Percentiles rank a stretch among this genome's conserved stretches.
Conservation (phyloP, 37 sponge, comb jelly and placozoan species). For the Oscarella lobularis region DNA sequence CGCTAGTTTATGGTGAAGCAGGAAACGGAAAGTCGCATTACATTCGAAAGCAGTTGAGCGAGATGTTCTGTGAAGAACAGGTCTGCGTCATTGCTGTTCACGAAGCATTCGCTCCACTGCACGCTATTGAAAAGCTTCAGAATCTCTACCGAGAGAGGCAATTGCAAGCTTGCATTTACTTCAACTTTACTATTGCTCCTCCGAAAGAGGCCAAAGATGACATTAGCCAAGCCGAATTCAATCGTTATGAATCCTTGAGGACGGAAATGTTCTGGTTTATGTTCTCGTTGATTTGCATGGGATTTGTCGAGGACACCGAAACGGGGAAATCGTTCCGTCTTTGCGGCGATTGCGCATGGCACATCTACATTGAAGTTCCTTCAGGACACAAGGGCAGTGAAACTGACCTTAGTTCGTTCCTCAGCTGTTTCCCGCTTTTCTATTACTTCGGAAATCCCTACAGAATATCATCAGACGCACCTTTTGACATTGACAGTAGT, state of each 20-base stretch:
- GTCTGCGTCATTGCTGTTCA: conserved; percentile 32
- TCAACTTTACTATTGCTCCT: conserved; percentile 64
- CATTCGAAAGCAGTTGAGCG: conserved; percentile 26
- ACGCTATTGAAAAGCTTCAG: conserved; percentile 32
- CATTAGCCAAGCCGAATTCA: not conserved
- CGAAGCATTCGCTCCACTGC: conserved; percentile 45
- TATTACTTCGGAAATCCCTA: not conserved
- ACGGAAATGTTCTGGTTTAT: conserved; percentile 74
- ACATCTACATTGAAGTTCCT: conserved; percentile 11
- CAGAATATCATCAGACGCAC: not conserved
- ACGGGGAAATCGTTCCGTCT: not conserved
- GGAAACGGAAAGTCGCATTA: conserved; percentile 68
- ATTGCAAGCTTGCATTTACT: conserved; percentile 16
- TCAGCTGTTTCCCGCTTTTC: not conserved
- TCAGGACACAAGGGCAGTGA: not conserved
- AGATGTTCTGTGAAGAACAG: not conserved
- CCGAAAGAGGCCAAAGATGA: conserved; percentile 23
- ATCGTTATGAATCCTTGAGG: conserved; percentile 48
- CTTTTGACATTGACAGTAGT: conserved; percentile 45
- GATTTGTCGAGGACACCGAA: conserved; percentile 61
- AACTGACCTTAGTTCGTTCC: conserved; percentile 1
- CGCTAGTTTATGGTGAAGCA: conserved; percentile 3
- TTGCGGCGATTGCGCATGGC: not conserved
- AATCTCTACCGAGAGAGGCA: conserved; percentile 6
- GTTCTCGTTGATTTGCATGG: conserved; percentile 64